Evolutionary conservation across 2,888 invertebrate species (phyloP), one percentile per base, ranked within the genome.

Genomic region (Cryptus armator): DNA sequence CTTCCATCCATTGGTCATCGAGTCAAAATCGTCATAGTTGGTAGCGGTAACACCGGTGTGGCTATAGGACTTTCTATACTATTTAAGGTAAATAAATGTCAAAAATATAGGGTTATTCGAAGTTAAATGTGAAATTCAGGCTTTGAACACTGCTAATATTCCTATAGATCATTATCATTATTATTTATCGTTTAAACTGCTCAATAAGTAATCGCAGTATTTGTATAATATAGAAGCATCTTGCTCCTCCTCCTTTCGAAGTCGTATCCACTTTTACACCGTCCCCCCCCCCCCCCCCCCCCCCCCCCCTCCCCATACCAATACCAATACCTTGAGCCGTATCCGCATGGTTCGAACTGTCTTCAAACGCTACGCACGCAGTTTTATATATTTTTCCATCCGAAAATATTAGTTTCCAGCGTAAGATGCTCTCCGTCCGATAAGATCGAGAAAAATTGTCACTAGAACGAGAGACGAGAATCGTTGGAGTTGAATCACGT

Each of bases 11-110:
- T 91, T 77, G 86, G 85, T 32, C 90, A 91, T 83, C 89, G 89
- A 24, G 89, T 92, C 78, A 93, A 93, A 86, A 87, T 93, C 86
- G 92, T 87, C 75, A 91, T 93, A 86, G 90, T 90, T 37, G 92
- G 91, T 46, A 90, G 90, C 71, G 90, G 91, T 19, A 87, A 88
- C 74, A 90, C 89, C 62, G 93, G 93, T 66, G 90, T 92, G 12
- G 91, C 92, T n/a, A 87, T 89, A 16, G 91, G 88, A 44, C 86
- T 92, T 74, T 89, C 91, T 1, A 86, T 92, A 79, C 89, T 92
- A 43, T 92, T 91, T 87, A 93, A 92, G 91, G 92, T 92, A 86
- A 88, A 88, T 84, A 48, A 44, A 24, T 24, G 1, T 24, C 0
- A 24, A 66, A 51, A 48, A 14, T 6, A n/a, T 19, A 56, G 2